Evolutionary conservation across 1,140 invertebrate species (phyloP), one percentile per base, ranked within the genome.

Genomic region (Dysdera silvatica): DNA sequence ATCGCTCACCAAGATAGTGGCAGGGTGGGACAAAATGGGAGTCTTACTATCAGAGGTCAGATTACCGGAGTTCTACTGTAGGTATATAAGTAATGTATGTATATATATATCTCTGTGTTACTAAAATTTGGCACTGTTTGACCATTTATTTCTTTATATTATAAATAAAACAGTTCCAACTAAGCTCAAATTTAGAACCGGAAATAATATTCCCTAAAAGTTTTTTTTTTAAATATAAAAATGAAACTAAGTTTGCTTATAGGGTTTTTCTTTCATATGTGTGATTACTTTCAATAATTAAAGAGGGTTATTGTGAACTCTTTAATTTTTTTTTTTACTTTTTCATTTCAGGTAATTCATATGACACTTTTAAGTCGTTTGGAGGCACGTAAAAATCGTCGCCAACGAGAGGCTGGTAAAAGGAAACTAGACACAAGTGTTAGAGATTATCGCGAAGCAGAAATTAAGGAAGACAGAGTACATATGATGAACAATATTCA

Each of bases 331-430:
- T 31, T 31, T 31, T 40, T 24, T 37, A 4, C 28, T 6, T 40
- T 23, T 57, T 57, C 8, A 28, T 51, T 4, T 28, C 14, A 65
- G 62, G 72, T 79, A 12, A 71, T 80, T 45, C 77, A 80, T 69
- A 69, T 79, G 47, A 71, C 77, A 20, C 69, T 80, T 12, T 70
- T 79, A 8, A 78, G 74, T 61, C 70, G 74, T 54, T 69, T 79
- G n/a, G 77, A 79, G 70, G 63, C 71, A 5, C 48, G 64, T 4
- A 66, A 66, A 29, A 61, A 61, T 43, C 41, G 51, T 20, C 64
- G 55, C 37, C 64, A 61, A 51, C 29, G 54, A 52, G 64, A 61
- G 65, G 68, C 33, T 68, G 74, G 35, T 67, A 67, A 43, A 55
- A 61, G 55, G 56, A 61, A 59, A 26, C 40, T 57, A 58, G 67